Evolutionary conservation across 1,140 invertebrate species (phyloP).

Genomic region (Halesus radiatus): DNA sequence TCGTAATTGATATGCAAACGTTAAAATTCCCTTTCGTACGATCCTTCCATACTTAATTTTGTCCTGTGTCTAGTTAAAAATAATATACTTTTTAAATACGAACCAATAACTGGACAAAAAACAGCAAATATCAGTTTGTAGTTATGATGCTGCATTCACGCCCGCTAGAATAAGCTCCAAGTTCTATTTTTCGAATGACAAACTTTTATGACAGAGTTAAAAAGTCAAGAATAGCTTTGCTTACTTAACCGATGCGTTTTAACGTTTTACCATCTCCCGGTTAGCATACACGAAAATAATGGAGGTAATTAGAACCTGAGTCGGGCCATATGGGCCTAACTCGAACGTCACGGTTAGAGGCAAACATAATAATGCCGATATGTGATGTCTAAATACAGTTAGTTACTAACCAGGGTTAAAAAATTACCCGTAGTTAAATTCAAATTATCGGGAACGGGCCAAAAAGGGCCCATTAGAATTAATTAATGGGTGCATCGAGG

Average conservation of each 20-base stretch:
- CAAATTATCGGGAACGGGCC: conserved; percentile 13
- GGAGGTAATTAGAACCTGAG: conserved; percentile 3
- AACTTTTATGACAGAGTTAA: conserved; percentile 1
- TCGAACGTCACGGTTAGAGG: conserved; percentile 14
- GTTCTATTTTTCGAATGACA: not conserved
- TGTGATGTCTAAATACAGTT: conserved; percentile 26
- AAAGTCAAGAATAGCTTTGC: conserved; percentile 33
- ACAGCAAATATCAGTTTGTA: no score
- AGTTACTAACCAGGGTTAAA: not conserved
- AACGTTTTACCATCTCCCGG: conserved; percentile 7
- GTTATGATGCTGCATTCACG: no score
- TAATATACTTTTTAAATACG: no score
- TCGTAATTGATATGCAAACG: no score
- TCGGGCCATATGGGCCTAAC: conserved; percentile 21
- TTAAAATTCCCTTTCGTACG: no score
- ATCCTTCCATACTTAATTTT: no score
- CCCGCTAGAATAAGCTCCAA: not conserved
- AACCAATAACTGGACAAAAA: no score
- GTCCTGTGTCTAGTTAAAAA: no score
- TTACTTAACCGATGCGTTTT: conserved; percentile 26
- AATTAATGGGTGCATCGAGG: not conserved
- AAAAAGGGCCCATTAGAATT: not conserved
- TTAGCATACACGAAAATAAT: conserved; percentile 31
- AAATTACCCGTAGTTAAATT: conserved; percentile 9
- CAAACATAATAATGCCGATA: conserved; percentile 3